Base-by-base conservation (phyloP, 2,797 vertebrate species). In the Pangasius larnaudii region DNA sequence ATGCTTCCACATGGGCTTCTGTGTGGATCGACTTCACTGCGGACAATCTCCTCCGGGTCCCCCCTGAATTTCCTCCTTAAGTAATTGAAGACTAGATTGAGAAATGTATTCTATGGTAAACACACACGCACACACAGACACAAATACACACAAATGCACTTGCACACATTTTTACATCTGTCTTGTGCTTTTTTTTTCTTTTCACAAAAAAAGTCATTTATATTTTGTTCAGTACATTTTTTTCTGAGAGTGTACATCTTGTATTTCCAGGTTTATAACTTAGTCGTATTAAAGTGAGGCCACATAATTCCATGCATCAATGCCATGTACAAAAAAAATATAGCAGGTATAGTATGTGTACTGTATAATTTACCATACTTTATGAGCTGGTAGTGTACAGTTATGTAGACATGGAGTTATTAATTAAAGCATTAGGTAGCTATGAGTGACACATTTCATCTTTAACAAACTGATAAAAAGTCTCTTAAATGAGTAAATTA, bases 1-100 rank as follows among this genome's bases (percentile, higher is more conserved):
- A 89, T 86, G 90, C n/a, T 87, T 89, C 87, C 59, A 91, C 87
- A 85, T 87, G 71, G 80, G 75, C 79, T 89, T 86, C 63, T 58
- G 86, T 77, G 51, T 77, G 36, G 51, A 46, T 59, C 1, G 30
- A 83, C 87, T 67, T 84, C 42, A 86, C n/a, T 58, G 61, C 72
- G 36, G 36, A 84, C 84, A 80, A 16, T 87, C 16, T 19, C n/a
- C 80, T 46, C 71, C 3, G 63, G 51, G 72, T 51, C 30, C 58
- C 36, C 46, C 72, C n/a, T 56, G 46, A 75, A 30, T 59, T 88
- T 85, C 65, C 72, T 42, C 51, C 42, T 63, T 33, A 79, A 39
- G 46, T 77, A 58, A 51, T 83, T 67, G 79, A 59, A 61, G 14
- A 85, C 63, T 63, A 82, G 27, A 85, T 63, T 61, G 42, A 80